These are phyloP conservation scores for Nemopilema nomurai DNA, from an alignment of 30 jellyfish, hydroid and myxozoan species.

Conservation along the genomic window DNA sequence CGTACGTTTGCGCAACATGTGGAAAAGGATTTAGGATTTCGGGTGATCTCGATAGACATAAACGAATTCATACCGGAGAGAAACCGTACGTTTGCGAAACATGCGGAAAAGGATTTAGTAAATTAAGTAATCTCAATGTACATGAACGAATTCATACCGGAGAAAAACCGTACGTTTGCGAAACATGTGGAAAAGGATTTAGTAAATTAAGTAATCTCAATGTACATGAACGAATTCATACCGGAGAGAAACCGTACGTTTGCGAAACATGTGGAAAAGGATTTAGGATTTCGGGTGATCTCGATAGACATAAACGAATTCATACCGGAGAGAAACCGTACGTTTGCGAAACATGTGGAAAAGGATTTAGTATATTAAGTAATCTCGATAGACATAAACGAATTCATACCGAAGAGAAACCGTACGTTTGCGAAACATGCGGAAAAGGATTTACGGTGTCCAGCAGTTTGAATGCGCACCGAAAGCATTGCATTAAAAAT, in stretches of 20 bases:
- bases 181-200: constrained; percentile 2
- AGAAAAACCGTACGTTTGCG: constrained; percentile 21
- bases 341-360: constrained; percentile 9
- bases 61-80: constrained; percentile 16
- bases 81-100: constrained; percentile 1
- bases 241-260: constrained; percentile 14
- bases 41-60: background rate
- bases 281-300: background rate
- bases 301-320: background rate
- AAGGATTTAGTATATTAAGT: background rate
- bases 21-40: background rate
- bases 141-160: constrained; percentile 17
- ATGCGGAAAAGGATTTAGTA: constrained; percentile 6
- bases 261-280: constrained; percentile 16
- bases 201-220: background rate
- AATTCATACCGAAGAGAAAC: constrained; percentile 6
- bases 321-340: constrained; percentile 16
- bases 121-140: background rate
- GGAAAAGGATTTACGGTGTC: constrained; percentile 20
- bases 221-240: constrained; percentile 10
- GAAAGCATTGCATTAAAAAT: too few relatives aligned
- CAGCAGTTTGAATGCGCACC: constrained; percentile 16
- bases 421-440: background rate
- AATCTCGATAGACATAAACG: constrained; percentile 6
- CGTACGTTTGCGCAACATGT: constrained; percentile 7